phyloP scores from a whole-genome alignment of 2,888 invertebrate genomes.

The Hedychridium roseum region DNA sequence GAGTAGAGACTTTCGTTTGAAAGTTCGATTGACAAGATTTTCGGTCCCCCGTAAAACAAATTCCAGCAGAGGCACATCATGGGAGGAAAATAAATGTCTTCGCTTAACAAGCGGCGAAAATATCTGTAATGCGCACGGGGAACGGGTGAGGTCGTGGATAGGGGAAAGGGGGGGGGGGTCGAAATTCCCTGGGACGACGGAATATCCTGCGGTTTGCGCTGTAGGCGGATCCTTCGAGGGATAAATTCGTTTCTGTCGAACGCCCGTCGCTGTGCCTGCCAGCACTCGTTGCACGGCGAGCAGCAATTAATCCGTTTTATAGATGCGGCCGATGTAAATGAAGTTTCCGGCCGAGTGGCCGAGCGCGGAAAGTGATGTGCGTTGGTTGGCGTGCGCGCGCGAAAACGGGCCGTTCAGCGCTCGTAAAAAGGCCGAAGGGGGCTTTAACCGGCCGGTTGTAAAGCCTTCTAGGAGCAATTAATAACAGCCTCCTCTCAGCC shows the following conservation, averaged over 20 bases:
- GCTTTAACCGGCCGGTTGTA: constrained; percentile 28
- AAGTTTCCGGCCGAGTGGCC: constrained; percentile 31
- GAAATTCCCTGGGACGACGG: background rate
- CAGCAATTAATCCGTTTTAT: constrained; percentile 48
- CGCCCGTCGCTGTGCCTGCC: constrained; percentile 18
- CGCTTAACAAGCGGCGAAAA: background rate
- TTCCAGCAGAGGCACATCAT: background rate
- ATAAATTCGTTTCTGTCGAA: constrained; percentile 29
- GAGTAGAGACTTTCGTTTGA: background rate
- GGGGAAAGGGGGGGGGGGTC: background rate
- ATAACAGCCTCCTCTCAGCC: constrained; percentile 34
- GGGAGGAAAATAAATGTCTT: background rate
- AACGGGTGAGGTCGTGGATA: background rate
- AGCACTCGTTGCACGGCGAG: constrained; percentile 22
- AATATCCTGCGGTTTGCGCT: background rate
- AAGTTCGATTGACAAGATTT: background rate
- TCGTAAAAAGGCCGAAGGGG: constrained; percentile 41
- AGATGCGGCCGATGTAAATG: constrained; percentile 43
- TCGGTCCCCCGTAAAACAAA: background rate
- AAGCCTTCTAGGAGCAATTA: constrained; percentile 32
- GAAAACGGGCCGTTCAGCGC: constrained; percentile 28
- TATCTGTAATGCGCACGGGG: background rate
- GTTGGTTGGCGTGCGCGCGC: constrained; percentile 12
- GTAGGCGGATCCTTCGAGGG: constrained; percentile 9
- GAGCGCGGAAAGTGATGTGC: constrained; percentile 5